Base-by-base conservation (phyloP, 2,888 invertebrate species). In the Papilio protenor region DNA sequence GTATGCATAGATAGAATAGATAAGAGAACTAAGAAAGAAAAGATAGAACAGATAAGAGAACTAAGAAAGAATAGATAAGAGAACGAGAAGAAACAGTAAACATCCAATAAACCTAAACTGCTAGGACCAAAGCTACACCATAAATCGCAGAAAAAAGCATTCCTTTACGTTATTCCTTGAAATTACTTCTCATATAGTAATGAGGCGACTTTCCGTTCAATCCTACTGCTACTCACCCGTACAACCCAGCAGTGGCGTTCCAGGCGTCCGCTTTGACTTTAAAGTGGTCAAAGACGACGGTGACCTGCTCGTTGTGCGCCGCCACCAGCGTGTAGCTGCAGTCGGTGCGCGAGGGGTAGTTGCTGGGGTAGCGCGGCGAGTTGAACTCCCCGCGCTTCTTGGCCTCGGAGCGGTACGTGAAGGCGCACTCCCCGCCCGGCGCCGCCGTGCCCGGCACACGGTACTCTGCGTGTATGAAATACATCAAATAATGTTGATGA, bases 301-400 rank as follows among this genome's bases (percentile, higher is more conserved):
- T 97, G 86, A 98, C 98, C 94, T 98, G 98, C 89, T 98, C 98
- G 90, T 97, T 97, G 81, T 97, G 96, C 83, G 97, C 97, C 76
- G 98, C 98, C 86, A 97, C 95, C 92, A 99, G 98, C 87, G 97
- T 96, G 95, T 98, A 99, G 80, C 98, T 98, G 95, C 99, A 99
- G 95, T 98, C 98, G 83, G 98, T 98, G 91, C 97, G 97, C 87
- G 98, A 98, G 82, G 99, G 99, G 95, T 99, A 99, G 95, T 98
- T 98, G 88, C 98, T 98, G 87, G 99, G 99, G 96, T 98, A 98
- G 80, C 99, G 96, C 33, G 99, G 99, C 76, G 99, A 99, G 94
- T 99, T 99, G 91, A 99, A 98, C 88, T 98, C 98, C 74, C 98
- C 98, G 79, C 96, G 96, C 91, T 98, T 98, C 88, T 97, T 96